Evolutionary conservation across 2,888 invertebrate species (phyloP), one percentile per base, ranked within the genome.

Genomic region (Campoletis raptor): DNA sequence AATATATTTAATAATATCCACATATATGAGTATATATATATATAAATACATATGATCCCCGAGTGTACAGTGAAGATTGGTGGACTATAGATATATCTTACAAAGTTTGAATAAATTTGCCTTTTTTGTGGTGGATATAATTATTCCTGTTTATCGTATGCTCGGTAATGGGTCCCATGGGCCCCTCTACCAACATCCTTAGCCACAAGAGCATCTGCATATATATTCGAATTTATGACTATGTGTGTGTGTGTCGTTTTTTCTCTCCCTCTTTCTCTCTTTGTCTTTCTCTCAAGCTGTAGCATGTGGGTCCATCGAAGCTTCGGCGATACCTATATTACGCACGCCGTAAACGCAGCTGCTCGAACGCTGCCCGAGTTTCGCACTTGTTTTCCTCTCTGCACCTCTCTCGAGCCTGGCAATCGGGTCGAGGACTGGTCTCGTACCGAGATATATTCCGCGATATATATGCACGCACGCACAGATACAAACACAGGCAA

Each of bases 111-210:
- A 87, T 88, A 88, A 85, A 87, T 87, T 88, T 85, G 78, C 80
- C 74, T 85, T 88, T 88, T 88, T 86, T 74, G 74, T 67, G 40
- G 78, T 72, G 79, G 54, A 72, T 85, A 83, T 85, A 85, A 87
- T 87, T 87, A 87, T 87, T 76, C 82, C 70, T 83, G 87, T 85
- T 87, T 87, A 85, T 85, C 79, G 83, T 82, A 66, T 64, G 70
- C 69, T 15, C 57, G 72, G 66, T 85, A 87, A 87, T 72, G 82
- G 82, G 83, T 70, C 83, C 87, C 85, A 54, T 57, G 82, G 79
- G 78, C 67, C 83, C 64, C 15, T 74, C 24, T 42, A 57, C 54
- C 54, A 72, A 40, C 52, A 42, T 54, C 30, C 69, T n/a, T 69
- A 21, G 54, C 83, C 80, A 61, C 64, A 61, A 45, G 57, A 45